Evolutionary conservation across 2,113 vertebrate genomes (phyloP).

Genomic region (Rhynchomys soricoides): DNA sequence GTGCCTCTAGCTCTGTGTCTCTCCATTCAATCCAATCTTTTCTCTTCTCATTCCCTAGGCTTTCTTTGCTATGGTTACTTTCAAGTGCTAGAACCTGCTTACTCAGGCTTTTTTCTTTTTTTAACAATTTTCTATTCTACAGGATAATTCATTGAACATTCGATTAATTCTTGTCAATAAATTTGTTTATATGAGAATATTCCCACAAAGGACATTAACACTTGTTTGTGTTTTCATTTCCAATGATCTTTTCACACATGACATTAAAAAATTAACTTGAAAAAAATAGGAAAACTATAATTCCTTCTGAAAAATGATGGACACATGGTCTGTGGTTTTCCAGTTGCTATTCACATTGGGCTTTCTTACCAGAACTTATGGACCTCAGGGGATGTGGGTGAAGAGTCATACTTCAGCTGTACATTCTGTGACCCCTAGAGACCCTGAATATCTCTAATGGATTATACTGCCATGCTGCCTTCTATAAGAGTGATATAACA

Average conservation of each 20-base stretch:
- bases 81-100: neutral
- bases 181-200: neutral
- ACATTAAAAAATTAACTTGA: neutral
- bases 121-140: neutral
- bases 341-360: fast-evolving
- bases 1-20: neutral
- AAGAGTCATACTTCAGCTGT: neutral
- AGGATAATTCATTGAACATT: neutral
- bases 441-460: neutral
- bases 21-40: neutral
- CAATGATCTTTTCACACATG: neutral
- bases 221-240: neutral
- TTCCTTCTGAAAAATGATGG: neutral
- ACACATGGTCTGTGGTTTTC: neutral
- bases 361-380: neutral
- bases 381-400: neutral
- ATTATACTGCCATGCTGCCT: neutral
- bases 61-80: neutral
- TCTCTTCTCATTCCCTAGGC: neutral
- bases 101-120: neutral
- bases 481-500: neutral
- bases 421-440: neutral
- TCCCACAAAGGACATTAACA: neutral
- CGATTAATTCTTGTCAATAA: neutral
- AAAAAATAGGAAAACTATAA: constrained; percentile 9